Evolutionary conservation across 2,888 invertebrate genomes (phyloP), one percentile per base, ranked within the genome.

Genomic region (Agonum fuliginosum): DNA sequence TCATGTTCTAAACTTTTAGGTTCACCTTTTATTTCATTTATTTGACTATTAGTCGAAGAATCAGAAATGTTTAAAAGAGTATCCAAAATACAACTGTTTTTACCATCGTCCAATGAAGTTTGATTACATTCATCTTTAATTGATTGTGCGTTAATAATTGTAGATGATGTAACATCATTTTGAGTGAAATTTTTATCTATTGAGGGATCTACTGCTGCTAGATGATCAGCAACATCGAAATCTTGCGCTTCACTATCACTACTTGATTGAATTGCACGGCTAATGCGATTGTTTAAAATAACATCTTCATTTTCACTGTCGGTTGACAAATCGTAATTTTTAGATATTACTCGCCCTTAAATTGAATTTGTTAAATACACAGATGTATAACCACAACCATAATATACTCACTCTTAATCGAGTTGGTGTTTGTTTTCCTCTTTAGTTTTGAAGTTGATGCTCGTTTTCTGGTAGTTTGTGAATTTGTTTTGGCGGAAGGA

Each of bases 381-480:
- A 12, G 1, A 14, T 12, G 20, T 51, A 6, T 24, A 41, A 71
- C 14, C 17, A 27, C 27, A 30, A 30, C 12, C 20, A 12, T 22
- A 22, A 73, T 43, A 30, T 65, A 74, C 43, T 73, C 58, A n/a
- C 24, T 58, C 20, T 58, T 58, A 14, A 14, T 5, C 5, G n/a
- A 22, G 43, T 2, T 19, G 19, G 8, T 20, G 6, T 6, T 24
- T 37, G n/a, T n/a, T n/a, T 48, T 20, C 2, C 20, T 75, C 17
- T 65, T 30, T 8, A 41, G 17, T 48, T 48, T 46, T 34, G 19
- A 3, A 14, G 22, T 17, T 12, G 34, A 19, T 34, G 17, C 4
- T 27, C n/a, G 20, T 14, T 75, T 75, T 30, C 8, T 24, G 6
- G 54, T 14, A 5, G 27, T 6, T n/a, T 46, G 4, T 10, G 19